Evolutionary conservation across 2,113 vertebrate species (phyloP).

Genomic region (Chitala chitala): DNA sequence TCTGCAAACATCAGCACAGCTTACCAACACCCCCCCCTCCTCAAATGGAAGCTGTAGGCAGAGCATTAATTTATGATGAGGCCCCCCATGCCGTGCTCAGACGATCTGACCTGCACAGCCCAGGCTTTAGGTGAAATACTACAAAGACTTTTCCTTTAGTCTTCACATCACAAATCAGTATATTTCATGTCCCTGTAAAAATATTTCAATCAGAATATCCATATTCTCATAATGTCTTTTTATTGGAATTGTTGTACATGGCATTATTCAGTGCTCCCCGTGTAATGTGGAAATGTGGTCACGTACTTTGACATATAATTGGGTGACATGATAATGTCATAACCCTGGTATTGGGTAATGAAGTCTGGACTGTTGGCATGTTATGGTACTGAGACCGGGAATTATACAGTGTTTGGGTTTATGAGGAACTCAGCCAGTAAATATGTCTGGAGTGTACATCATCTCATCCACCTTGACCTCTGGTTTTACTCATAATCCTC

Average conservation of each 20-base stretch:
- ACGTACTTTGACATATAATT: neutral
- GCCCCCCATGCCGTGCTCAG: neutral
- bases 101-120: neutral
- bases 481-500: neutral
- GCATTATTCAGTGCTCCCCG: neutral
- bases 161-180: neutral
- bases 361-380: too few relatives aligned
- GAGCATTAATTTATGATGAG: neutral
- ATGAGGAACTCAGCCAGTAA: neutral
- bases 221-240: neutral
- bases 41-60: neutral
- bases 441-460: too few relatives aligned
- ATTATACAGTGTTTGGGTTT: neutral
- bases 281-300: neutral
- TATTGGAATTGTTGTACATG: neutral
- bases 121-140: neutral
- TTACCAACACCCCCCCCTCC: too few relatives aligned
- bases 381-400: slow-evolving; percentile 9
- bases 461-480: too few relatives aligned
- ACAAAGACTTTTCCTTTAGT: neutral
- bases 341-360: neutral
- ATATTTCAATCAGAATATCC: neutral
- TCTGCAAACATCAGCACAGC: too few relatives aligned
- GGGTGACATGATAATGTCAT: neutral
- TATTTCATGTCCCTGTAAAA: neutral